Base-by-base conservation (phyloP, 1,140 invertebrate genomes). In the Drosophila sturtevanti region DNA sequence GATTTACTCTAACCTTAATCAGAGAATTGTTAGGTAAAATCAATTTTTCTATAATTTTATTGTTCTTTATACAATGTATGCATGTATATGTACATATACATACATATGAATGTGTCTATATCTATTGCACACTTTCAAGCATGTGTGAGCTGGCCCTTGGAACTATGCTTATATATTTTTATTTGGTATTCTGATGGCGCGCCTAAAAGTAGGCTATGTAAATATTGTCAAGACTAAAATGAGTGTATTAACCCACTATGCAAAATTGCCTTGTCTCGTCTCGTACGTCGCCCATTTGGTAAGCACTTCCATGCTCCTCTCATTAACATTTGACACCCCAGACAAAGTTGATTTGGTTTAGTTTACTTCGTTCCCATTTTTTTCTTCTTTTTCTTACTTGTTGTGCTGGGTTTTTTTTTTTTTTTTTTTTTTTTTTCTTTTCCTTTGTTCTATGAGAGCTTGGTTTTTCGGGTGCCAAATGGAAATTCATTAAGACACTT, bases 401-500 rank as follows among this genome's bases (percentile, higher is more conserved):
- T n/a, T n/a, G n/a, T n/a, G n/a, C n/a, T n/a, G n/a, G n/a, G n/a
- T n/a, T n/a, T 6, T 31, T n/a, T 14, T n/a, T n/a, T n/a, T 38
- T n/a, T 38, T 38, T 38, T 35, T 12, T 38, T 12, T 37, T 12
- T 38, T 38, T 38, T 77, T 65, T 52, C 69, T 68, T 68, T 75
- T 65, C 67, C 59, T 59, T 64, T 70, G 52, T 69, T 64, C 62
- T 56, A 61, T 64, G 44, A 82, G 79, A 64, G 66, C 63, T 68
- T 74, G 76, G 60, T 56, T 56, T 54, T 69, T 71, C 66, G 51
- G 41, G 41, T 48, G 41, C 41, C 41, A 84, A 76, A 87, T 84
- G 64, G 68, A 79, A 84, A 89, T 87, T 86, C 76, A 87, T 87
- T 84, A 89, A 82, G 79, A 73, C 64, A 77, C 74, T 77, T 71